Conservation (phyloP, 2,888 invertebrate species). For the Tiliacea aurago region DNA sequence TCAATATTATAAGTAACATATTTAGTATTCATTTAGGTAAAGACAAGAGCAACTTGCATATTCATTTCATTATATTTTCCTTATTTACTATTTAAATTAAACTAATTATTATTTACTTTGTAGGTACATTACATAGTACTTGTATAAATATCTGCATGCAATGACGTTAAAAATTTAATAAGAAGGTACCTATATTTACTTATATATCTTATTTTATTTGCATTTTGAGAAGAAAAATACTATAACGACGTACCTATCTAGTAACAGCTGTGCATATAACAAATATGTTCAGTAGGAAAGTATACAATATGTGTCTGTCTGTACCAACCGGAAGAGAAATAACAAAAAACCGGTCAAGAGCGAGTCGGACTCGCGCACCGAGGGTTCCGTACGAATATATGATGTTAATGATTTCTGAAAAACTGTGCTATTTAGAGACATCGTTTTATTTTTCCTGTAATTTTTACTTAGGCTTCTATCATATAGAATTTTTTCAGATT, state of each 20-base stretch:
- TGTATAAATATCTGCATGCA: conserved; percentile 10
- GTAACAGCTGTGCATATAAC: conserved; percentile 8
- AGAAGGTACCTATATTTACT: neutral
- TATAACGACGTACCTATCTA: neutral
- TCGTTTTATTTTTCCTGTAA: too few species aligned
- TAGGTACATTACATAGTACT: neutral
- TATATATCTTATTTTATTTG: conserved; percentile 5
- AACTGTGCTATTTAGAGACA: too few species aligned
- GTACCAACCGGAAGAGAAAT: neutral
- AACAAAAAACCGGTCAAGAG: too few species aligned
- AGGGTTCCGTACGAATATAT: too few species aligned
- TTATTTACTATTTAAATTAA: neutral
- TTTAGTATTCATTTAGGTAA: neutral
- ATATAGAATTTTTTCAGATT: too few species aligned
- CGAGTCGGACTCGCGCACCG: too few species aligned
- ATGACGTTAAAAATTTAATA: neutral
- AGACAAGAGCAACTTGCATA: neutral
- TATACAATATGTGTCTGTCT: neutral
- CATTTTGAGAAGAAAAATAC: neutral
- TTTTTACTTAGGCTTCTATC: too few species aligned
- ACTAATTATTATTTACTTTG: neutral
- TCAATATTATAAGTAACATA: too few species aligned
- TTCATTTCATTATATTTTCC: neutral
- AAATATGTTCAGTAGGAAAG: neutral
- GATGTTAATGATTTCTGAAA: too few species aligned